Percentiles rank a stretch among this genome's conserved stretches.
These are phyloP conservation scores for Colletes latitarsis DNA, from an alignment of 1,140 invertebrate genomes.

Conservation along the genomic window DNA sequence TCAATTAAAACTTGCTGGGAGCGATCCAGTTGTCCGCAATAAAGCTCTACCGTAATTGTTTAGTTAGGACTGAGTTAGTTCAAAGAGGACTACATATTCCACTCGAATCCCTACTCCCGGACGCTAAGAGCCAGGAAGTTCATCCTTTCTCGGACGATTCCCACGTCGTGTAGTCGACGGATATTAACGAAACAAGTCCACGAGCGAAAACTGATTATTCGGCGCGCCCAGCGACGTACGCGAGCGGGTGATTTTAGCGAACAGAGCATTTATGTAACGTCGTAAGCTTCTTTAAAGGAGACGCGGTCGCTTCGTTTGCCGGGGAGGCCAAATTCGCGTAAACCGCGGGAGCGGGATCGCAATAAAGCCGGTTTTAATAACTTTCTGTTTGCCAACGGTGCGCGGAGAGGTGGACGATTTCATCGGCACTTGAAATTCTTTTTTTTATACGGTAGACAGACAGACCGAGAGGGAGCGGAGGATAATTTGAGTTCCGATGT, in stretches of 20 bases:
- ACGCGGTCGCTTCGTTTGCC: constrained; percentile 21
- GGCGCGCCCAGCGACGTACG: background rate
- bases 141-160: background rate
- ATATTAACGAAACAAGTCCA: background rate
- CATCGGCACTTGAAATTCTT: constrained; percentile 21
- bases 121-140: background rate
- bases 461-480: constrained; percentile 6
- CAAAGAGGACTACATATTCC: background rate
- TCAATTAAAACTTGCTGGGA: constrained; percentile 7
- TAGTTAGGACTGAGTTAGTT: constrained; percentile 17
- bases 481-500: constrained; percentile 55
- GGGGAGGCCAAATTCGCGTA: constrained; percentile 9
- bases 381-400: constrained; percentile 35
- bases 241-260: background rate
- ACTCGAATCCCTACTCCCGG: background rate
- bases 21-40: constrained; percentile 13
- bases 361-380: constrained; percentile 60
- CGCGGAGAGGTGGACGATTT: constrained; percentile 33
- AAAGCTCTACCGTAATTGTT: constrained; percentile 4
- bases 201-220: background rate
- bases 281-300: background rate
- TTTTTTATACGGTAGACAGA: background rate
- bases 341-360: constrained; percentile 21
- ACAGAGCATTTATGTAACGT: background rate
- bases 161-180: background rate